Evolutionary conservation across 2,113 vertebrate species (phyloP).

Genomic region (Thunnus maccoyii): DNA sequence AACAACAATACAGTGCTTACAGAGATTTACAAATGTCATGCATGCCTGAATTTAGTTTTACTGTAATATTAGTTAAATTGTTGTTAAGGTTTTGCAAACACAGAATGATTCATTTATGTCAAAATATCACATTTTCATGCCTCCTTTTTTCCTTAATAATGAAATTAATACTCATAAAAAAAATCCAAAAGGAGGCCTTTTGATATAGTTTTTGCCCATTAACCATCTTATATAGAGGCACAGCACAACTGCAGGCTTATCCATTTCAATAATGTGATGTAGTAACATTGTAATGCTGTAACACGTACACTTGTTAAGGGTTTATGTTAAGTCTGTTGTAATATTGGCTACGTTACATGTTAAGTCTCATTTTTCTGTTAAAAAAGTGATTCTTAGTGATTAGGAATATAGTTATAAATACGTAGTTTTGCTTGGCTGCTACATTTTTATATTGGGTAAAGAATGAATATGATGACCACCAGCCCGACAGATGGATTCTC

Average conservation of each 20-base stretch:
- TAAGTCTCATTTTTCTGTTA: neutral
- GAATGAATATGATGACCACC: conserved; percentile 39
- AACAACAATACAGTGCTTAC: neutral
- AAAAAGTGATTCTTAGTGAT: neutral
- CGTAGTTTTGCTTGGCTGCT: neutral
- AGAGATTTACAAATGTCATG: neutral
- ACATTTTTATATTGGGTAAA: neutral
- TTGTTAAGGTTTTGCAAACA: too few species aligned
- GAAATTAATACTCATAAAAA: neutral
- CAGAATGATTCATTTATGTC: too few species aligned
- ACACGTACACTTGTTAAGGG: neutral
- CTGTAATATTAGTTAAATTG: neutral
- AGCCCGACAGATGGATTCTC: conserved; percentile 54
- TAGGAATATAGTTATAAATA: neutral
- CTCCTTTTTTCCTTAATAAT: neutral
- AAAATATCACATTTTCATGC: too few species aligned
- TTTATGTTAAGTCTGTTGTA: neutral
- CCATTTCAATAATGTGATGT: neutral
- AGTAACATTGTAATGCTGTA: neutral
- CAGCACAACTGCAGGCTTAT: neutral
- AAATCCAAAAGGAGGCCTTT: neutral
- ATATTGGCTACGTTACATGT: neutral
- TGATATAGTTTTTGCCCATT: neutral
- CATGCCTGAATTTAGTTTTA: neutral
- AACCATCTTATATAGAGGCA: neutral